Evolutionary conservation across 2,113 vertebrate genomes (phyloP).

Genomic region (Pedionomus torquatus): DNA sequence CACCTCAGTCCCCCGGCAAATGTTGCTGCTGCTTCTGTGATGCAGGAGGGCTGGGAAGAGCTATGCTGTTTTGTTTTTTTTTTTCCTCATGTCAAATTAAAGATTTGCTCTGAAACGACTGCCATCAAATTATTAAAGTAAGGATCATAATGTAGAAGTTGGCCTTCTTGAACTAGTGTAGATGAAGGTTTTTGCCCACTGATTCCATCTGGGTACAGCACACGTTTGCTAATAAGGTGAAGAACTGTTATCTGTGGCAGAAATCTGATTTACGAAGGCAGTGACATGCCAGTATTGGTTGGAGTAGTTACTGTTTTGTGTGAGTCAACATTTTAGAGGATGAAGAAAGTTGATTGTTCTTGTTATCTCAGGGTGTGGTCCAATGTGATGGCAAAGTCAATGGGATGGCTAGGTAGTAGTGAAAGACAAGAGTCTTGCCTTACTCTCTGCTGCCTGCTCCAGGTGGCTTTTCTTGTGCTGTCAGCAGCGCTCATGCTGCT

Average conservation of each 20-base stretch:
- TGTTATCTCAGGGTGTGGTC: background rate
- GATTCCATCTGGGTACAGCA: background rate
- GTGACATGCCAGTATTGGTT: background rate
- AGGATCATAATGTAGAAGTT: rapidly evolving
- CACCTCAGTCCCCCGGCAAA: rapidly evolving
- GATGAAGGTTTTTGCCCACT: background rate
- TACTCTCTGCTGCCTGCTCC: background rate
- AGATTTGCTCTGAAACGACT: background rate
- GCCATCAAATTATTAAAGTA: background rate
- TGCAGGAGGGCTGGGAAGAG: rapidly evolving
- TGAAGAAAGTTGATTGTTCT: background rate
- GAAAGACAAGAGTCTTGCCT: background rate
- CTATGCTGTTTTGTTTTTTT: rapidly evolving
- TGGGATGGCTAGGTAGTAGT: rapidly evolving
- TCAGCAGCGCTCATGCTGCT: background rate
- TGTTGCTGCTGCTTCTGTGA: rapidly evolving
- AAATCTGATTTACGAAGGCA: background rate
- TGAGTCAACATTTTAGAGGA: background rate
- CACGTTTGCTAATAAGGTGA: background rate
- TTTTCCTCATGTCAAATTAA: background rate
- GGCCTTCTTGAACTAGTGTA: rapidly evolving
- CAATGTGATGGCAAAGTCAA: rapidly evolving
- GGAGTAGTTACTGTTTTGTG: background rate
- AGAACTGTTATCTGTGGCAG: background rate
- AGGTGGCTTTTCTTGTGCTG: background rate